Percentiles rank a stretch among this genome's conserved stretches.
Conservation (phyloP, 2,797 vertebrate species). For the Pitangus sulphuratus region DNA sequence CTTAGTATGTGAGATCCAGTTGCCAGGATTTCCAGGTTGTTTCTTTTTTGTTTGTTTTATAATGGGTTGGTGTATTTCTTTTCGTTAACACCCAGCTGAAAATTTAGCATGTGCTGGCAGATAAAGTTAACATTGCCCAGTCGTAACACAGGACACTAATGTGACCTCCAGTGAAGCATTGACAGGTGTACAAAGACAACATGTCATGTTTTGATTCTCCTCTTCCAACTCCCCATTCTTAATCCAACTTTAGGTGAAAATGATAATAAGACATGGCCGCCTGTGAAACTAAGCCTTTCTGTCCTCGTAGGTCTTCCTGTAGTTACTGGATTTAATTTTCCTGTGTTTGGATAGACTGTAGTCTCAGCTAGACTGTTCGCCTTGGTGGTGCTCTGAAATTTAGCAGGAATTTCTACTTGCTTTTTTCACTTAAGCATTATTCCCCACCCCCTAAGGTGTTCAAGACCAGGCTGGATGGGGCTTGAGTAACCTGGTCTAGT, state of each 20-base stretch:
- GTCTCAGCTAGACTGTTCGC: neutral
- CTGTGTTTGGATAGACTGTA: neutral
- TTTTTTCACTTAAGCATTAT: neutral
- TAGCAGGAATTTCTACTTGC: neutral
- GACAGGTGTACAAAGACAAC: neutral
- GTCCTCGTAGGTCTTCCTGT: neutral
- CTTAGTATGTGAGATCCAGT: neutral
- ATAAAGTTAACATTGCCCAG: neutral
- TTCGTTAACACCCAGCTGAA: neutral
- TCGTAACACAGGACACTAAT: neutral
- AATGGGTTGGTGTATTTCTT: neutral
- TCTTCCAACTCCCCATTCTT: neutral
- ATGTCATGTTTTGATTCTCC: neutral
- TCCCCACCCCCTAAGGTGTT: neutral
- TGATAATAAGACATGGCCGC: neutral
- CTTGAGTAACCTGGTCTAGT: neutral
- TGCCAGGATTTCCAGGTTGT: neutral
- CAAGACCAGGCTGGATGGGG: neutral
- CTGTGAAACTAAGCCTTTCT: neutral
- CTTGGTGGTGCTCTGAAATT: neutral
- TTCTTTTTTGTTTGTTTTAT: neutral
- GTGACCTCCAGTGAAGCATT: neutral
- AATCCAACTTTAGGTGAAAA: neutral
- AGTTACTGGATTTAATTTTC: neutral
- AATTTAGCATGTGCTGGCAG: neutral